Evolutionary conservation across 2,113 vertebrate species (phyloP).

Genomic region (Anolis carolinensis): DNA sequence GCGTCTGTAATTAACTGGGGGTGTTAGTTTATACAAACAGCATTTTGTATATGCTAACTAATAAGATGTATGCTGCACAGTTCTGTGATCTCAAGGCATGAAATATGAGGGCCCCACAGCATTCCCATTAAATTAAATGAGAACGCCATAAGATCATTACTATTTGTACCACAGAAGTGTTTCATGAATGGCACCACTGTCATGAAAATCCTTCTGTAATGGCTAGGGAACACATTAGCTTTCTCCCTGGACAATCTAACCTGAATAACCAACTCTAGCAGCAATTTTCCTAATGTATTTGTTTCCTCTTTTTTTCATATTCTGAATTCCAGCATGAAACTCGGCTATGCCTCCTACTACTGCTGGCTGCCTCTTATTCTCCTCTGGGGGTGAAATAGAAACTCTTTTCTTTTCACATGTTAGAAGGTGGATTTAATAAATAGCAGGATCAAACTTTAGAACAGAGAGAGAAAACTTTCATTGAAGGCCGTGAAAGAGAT

Average conservation of each 20-base stretch:
- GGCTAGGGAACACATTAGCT: conserved; percentile 38
- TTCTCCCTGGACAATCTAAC: conserved; percentile 49
- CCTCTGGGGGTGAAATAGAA: conserved; percentile 34
- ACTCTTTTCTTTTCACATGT: conserved; percentile 60
- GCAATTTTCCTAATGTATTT: conserved; percentile 57
- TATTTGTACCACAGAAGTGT: conserved; percentile 30
- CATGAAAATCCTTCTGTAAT: conserved; percentile 46
- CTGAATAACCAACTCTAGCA: conserved; percentile 41
- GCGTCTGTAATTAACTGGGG: conserved; percentile 38
- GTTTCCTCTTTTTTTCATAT: conserved; percentile 41
- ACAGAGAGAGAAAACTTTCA: conserved; percentile 49
- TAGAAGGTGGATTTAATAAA: conserved; percentile 70
- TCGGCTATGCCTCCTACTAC: conserved; percentile 42
- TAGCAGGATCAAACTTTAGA: conserved; percentile 64
- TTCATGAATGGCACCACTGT: conserved; percentile 49
- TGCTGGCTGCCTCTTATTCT: conserved; percentile 54
- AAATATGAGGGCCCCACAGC: conserved; percentile 41
- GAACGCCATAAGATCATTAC: conserved; percentile 47
- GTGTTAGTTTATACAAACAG: conserved; percentile 49
- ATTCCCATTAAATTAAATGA: conserved; percentile 52
- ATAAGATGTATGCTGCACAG: conserved; percentile 40
- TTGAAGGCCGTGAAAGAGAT: conserved; percentile 46
- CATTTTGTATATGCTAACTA: conserved; percentile 46
- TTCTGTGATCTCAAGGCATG: conserved; percentile 49
- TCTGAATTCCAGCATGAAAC: conserved; percentile 45